Evolutionary conservation across 2,113 vertebrate genomes (phyloP), one percentile per base, ranked within the genome.

Genomic region (Cryptotis parvus): DNA sequence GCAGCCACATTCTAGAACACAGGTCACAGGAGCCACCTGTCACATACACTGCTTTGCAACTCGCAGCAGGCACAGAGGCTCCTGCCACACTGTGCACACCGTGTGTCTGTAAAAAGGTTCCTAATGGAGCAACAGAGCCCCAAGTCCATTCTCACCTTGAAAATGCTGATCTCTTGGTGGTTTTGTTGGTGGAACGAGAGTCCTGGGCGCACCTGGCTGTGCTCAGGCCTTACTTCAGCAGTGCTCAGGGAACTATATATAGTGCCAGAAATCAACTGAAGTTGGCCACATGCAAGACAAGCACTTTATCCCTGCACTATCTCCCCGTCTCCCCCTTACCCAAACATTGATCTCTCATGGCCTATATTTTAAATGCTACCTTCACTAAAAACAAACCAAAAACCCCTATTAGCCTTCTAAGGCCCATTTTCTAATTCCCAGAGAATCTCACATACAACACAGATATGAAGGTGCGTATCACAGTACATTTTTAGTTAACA

Each of bases 311-410:
- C 45, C 52, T 55, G 55, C 24, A 58, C 20, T 58, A 58, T 58
- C 55, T 58, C 18, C 24, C 55, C 24, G 22, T 7, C 55, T 58
- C 55, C 20, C 16, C 22, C 15, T 58, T 18, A 22, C 55, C 55
- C 55, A 6, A 94, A 41, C 83, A 35, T 5, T 77, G 66, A 52
- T 24, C 31, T 55, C 20, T 65, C 9, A 73, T 61, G 80, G 37
- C 61, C 69, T 70, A n/a, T 70, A 41, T 1, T 65, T 58, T 68
- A 79, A 72, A 65, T 26, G 73, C 16, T 18, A 31, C 41, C 26
- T 83, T 88, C 63, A 79, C 90, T 27, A 16, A 22, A 37, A 94
- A 73, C 63, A 85, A 52, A 79, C 90, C 24, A 16, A 22, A 37
- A 94, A 73, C 63, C 20, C 18, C n/a, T 66, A 16, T 0, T 39